A percentile compares a stretch with the other conserved stretches of the same genome.
These are phyloP conservation scores for Dinomys branickii DNA, from an alignment of 2,113 vertebrate genomes.

Conservation along the genomic window DNA sequence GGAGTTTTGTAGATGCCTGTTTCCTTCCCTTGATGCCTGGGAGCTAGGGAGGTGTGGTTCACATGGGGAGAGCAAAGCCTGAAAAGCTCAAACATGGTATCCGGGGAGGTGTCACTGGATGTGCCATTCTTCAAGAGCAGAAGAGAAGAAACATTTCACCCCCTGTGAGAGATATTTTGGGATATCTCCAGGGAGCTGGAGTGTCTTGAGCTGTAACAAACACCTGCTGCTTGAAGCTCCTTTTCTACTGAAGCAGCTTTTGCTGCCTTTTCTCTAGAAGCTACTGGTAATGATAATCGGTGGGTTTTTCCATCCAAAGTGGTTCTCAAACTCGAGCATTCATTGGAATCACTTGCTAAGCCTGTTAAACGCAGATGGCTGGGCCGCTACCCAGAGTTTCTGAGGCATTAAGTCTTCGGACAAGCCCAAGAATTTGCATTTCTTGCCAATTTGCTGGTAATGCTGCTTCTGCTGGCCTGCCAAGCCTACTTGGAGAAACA, in stretches of 20 bases:
- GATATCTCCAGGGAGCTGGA: background rate
- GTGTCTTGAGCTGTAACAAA: background rate
- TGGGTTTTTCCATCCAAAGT: background rate
- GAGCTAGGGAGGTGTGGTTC: background rate
- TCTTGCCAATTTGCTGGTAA: background rate
- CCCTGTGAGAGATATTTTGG: background rate
- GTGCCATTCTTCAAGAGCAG: slow-evolving; percentile 57
- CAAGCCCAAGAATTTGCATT: background rate
- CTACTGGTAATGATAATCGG: background rate
- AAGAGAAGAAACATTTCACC: background rate
- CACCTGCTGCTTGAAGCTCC: background rate
- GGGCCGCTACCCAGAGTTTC: background rate
- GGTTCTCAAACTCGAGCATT: background rate
- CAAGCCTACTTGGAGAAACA: background rate
- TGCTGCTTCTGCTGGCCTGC: background rate
- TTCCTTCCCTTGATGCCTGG: background rate
- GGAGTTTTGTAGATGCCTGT: background rate
- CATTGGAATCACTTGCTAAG: background rate
- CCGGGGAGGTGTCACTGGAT: background rate
- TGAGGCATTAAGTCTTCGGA: background rate
- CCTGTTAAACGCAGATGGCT: background rate
- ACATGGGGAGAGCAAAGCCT: background rate
- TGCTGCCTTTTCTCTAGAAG: background rate
- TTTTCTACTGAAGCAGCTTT: background rate
- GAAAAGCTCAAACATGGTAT: background rate